A percentile compares a stretch with the other conserved stretches of the same genome.
Conservation (phyloP, 2,113 vertebrate species). For the Pachyramphus minor region DNA sequence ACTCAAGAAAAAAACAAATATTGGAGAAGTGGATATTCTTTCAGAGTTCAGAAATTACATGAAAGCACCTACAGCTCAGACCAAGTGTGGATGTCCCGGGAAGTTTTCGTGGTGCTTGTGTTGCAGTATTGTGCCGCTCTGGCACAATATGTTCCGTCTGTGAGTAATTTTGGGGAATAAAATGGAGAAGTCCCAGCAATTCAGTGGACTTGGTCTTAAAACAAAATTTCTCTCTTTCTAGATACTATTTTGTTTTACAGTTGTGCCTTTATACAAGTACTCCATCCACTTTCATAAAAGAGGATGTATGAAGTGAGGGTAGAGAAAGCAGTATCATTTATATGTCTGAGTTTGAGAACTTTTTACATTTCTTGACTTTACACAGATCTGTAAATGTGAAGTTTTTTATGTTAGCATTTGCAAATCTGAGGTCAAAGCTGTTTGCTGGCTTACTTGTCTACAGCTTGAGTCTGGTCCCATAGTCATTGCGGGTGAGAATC, state of each 20-base stretch:
- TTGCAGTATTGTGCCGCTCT: background rate
- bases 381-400: background rate
- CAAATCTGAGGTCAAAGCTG: background rate
- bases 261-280: background rate
- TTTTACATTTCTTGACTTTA: background rate
- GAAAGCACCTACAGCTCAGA: background rate
- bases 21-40: background rate
- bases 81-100: background rate
- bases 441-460: background rate
- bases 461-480: background rate
- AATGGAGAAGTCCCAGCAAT: background rate
- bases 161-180: background rate
- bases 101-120: background rate
- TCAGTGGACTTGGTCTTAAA: background rate
- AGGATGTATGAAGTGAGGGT: background rate
- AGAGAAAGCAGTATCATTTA: background rate
- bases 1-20: background rate
- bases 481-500: fast-evolving
- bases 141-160: background rate
- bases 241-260: background rate
- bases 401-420: background rate
- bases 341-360: background rate
- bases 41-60: background rate
- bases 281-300: background rate
- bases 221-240: background rate